Base-by-base conservation (phyloP, 2,888 invertebrate species). In the Cerceris ruficornis region DNA sequence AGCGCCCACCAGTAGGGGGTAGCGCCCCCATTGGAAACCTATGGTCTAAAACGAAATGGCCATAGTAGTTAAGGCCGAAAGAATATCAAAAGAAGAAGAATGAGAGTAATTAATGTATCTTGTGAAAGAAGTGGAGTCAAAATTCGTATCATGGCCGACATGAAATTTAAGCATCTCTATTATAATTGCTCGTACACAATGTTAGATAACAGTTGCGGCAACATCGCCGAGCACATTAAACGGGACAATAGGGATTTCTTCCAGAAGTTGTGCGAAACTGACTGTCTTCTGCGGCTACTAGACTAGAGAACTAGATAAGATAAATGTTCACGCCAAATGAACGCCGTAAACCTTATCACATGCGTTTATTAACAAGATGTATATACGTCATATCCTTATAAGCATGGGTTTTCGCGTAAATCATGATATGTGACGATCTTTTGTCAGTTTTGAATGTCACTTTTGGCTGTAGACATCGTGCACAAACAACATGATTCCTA, bases 331-430 rank as follows among this genome's bases (percentile, higher is more conserved):
- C 49, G 50, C 49, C 17, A 69, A 80, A 79, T 73, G 73, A 70
- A 62, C 55, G 28, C 72, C 86, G 70, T 86, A 86, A 86, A 85
- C 77, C 78, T 84, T 85, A 86, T 86, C 82, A 55, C 42, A 58
- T 55, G 42, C 55, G 64, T 82, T 82, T 84, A 82, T 84, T 82
- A 58, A 59, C 73, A 43, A 57, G 67, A 57, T 39, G 58, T 66
- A 60, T 70, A 58, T 61, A 54, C 17, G 15, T 50, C 52, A 46
- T 28, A 42, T 62, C 69, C 72, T 28, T 74, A 55, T 73, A 72
- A 72, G 61, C 60, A 61, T 50, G 60, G 58, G 58, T 66, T 68
- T 67, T 49, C 43, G 52, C 57, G 58, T 50, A 50, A 42, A 65
- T 58, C 49, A 28, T 42, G 75, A 69, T 77, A 71, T 17, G 62